Percentiles rank a stretch among this genome's conserved stretches.
Evolutionary conservation across 2,113 vertebrate species (phyloP).

Genomic region (Nestor notabilis): DNA sequence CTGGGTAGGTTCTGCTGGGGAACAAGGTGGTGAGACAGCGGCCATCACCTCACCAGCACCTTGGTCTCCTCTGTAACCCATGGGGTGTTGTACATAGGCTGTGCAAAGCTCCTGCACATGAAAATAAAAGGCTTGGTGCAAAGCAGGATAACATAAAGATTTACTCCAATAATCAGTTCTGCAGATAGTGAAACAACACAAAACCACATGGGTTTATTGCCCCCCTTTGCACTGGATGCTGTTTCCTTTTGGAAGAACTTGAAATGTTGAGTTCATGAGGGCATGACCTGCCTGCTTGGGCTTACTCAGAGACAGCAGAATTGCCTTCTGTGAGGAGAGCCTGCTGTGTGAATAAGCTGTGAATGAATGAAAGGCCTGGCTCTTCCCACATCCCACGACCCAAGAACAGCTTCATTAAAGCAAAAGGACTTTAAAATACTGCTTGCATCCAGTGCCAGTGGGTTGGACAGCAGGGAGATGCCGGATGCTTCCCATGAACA

Average conservation of each 20-base stretch:
- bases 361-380: neutral
- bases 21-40: neutral
- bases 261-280: neutral
- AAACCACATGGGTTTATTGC: neutral
- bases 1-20: neutral
- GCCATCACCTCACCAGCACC: too few species aligned
- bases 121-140: neutral
- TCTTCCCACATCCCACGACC: neutral
- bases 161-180: fast-evolving
- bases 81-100: too few species aligned
- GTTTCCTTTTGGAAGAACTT: neutral
- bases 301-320: neutral
- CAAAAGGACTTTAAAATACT: neutral
- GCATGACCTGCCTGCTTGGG: neutral
- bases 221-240: fast-evolving
- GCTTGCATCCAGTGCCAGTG: neutral
- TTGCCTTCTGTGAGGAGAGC: neutral
- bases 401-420: neutral
- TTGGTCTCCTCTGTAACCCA: neutral
- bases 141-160: neutral
- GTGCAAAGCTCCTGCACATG: fast-evolving
- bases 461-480: neutral
- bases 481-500: neutral
- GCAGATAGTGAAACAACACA: neutral
- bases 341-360: neutral